These are phyloP conservation scores for Cyanoderma ruficeps DNA, from an alignment of 2,113 vertebrate genomes.

Conservation along the genomic window DNA sequence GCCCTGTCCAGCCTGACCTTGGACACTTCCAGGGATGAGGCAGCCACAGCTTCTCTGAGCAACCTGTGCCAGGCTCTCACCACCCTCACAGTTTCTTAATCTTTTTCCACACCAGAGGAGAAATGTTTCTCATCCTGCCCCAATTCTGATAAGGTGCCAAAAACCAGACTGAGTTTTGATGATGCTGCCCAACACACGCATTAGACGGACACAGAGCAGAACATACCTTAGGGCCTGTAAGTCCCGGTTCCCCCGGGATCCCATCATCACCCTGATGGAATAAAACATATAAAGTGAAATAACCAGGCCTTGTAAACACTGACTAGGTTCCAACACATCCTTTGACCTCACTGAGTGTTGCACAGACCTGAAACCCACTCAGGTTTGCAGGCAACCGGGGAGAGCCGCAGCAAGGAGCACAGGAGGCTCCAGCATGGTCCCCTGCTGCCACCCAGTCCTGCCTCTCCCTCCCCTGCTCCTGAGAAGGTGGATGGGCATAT, in stretches of 20 bases:
- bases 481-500: neutral
- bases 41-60: neutral
- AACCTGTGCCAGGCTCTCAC: rapidly evolving
- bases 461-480: neutral
- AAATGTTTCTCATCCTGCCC: neutral
- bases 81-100: neutral
- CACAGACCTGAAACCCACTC: neutral
- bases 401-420: neutral
- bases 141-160: neutral
- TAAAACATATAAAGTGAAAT: neutral
- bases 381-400: neutral
- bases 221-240: conserved; percentile 80
- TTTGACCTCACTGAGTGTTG: neutral
- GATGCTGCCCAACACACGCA: neutral
- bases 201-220: neutral
- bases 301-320: neutral
- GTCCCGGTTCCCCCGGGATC: conserved; percentile 79
- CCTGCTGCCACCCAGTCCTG: neutral
- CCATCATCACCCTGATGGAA: conserved; percentile 85
- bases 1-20: neutral
- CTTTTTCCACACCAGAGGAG: neutral
- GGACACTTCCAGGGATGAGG: neutral
- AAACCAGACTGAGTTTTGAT: neutral
- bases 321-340: neutral
- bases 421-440: neutral